Evolutionary conservation across 2,888 invertebrate genomes (phyloP), one percentile per base, ranked within the genome.

Genomic region (Microplitis deprimator): DNA sequence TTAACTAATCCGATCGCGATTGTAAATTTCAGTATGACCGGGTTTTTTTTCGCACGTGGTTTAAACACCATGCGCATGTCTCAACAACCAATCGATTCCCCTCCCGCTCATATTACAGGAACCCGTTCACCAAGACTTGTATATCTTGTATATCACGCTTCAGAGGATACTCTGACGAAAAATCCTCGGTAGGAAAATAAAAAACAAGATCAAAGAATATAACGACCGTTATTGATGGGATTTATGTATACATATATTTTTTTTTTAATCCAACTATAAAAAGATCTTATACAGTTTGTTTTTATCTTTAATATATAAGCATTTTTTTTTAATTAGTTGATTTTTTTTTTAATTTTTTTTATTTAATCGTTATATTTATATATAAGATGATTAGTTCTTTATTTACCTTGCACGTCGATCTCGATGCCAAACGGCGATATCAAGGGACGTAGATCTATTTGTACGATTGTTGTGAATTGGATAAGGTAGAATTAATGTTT

Each of bases 341-440:
- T 20, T 20, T 20, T 20, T 20, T 20, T 20, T 20, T 20, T n/a
- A n/a, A n/a, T n/a, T 20, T 20, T 20, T 20, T 20, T 20, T 20
- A 1, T 20, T 20, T 20, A 50, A 50, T 50, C 5, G 50, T 29
- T 29, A 29, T 29, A 29, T 29, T 29, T 29, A 29, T 29, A 13
- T 13, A 50, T 50, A 50, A 50, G 13, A 13, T 13, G 10, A 50
- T 13, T 50, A 50, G 50, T 13, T 13, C 5, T 50, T 13, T 50
- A 90, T 91, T 92, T 91, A 96, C 96, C 95, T 94, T 89, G 94
- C 93, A 83, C 93, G 93, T 83, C 95, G 93, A 90, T 96, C 95
- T 82, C 96, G 91, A 89, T 96, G 96, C 96, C 96, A 96, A 68
- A 96, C 96, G 67, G 96, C 96, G 83, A 96, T 92, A 84, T 95